Percentiles rank a stretch among this genome's conserved stretches.
These are phyloP conservation scores for Orgyia antiqua DNA, from an alignment of 2,888 invertebrate species.

Conservation along the genomic window DNA sequence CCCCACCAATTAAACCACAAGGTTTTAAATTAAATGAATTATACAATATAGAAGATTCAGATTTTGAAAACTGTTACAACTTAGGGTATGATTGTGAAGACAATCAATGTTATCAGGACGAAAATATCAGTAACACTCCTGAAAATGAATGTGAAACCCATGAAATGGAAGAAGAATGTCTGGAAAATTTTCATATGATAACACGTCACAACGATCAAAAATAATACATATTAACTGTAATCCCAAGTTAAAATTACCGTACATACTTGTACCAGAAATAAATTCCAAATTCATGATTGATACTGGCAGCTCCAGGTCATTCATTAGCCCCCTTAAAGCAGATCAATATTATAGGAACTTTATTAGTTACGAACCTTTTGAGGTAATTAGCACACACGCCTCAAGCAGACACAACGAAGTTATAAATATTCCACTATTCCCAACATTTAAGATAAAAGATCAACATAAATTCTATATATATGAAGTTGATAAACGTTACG, in stretches of 20 bases:
- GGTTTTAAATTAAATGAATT: too few species aligned
- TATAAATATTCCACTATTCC: not conserved
- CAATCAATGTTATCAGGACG: too few species aligned
- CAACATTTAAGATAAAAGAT: not conserved
- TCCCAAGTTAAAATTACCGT: not conserved
- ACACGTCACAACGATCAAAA: too few species aligned
- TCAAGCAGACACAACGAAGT: not conserved
- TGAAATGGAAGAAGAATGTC: too few species aligned
- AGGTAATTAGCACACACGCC: slow-evolving; percentile 3
- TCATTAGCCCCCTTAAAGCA: slow-evolving; percentile 1
- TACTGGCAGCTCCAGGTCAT: slow-evolving; percentile 6
- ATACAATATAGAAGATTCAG: not conserved
- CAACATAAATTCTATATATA: not conserved
- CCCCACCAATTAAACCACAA: too few species aligned
- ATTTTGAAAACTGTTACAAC: too few species aligned
- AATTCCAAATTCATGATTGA: slow-evolving; percentile 3
- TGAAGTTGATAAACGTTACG: not conserved
- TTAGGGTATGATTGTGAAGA: too few species aligned
- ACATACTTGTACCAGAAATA: slow-evolving; percentile 3
- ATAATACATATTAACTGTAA: slow-evolving; percentile 1
- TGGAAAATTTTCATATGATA: too few species aligned
- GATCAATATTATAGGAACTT: not conserved
- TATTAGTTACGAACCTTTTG: slow-evolving; percentile 2
- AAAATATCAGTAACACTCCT: too few species aligned
- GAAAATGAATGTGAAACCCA: too few species aligned